These are phyloP conservation scores for Nematostella vectensis DNA, from an alignment of 92 coral and sea anemone genomes.

Conservation along the genomic window DNA sequence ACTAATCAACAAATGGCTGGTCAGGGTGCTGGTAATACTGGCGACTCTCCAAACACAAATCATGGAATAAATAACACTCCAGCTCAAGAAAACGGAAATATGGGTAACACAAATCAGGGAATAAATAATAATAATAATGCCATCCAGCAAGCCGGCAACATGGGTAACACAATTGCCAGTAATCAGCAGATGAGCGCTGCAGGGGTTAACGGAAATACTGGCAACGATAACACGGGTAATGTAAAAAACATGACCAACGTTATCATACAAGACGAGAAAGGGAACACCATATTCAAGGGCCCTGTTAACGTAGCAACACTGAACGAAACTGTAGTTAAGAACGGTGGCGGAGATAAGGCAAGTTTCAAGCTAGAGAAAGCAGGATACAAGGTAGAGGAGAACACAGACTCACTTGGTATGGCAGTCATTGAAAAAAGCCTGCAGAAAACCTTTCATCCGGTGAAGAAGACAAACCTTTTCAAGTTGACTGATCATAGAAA, in stretches of 20 bases:
- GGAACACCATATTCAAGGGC: slow-evolving; percentile 20
- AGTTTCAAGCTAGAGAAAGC: slow-evolving; percentile 16
- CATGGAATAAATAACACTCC: background rate
- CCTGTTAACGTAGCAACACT: slow-evolving; percentile 22
- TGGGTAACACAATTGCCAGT: background rate
- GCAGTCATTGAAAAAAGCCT: slow-evolving; percentile 14
- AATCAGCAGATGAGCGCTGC: background rate
- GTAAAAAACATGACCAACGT: slow-evolving; percentile 7
- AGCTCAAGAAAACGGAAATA: background rate
- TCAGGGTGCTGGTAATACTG: background rate
- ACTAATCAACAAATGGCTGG: background rate
- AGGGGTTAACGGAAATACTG: background rate
- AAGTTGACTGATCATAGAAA: background rate
- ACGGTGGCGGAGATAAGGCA: background rate
- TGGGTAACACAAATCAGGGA: background rate
- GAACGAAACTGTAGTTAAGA: slow-evolving; percentile 11
- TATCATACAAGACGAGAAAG: slow-evolving; percentile 21
- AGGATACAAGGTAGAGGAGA: slow-evolving; percentile 10
- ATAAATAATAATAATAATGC: background rate
- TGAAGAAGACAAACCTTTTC: background rate
- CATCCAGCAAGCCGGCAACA: background rate
- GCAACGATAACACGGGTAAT: background rate
- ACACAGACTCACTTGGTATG: slow-evolving; percentile 5
- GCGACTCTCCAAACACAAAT: no score
- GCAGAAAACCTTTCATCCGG: slow-evolving; percentile 5